Percentiles rank a stretch among this genome's conserved stretches.
phyloP scores from a whole-genome alignment of 2,888 invertebrate species.

The Trissonchulus sp. region DNA sequence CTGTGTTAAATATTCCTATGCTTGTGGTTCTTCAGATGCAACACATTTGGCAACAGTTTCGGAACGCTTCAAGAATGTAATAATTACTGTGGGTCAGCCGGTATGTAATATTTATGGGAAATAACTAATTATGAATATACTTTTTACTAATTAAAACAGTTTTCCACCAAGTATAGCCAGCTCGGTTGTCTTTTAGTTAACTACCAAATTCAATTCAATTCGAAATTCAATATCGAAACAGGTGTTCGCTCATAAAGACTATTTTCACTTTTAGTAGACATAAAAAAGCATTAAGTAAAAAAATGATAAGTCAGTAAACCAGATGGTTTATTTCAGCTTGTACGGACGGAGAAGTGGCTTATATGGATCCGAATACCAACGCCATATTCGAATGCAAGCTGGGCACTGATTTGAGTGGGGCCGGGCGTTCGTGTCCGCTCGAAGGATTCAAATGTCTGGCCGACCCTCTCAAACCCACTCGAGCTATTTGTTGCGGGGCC shows the following conservation, averaged over 20 bases:
- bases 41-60: background rate
- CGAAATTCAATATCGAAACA: too few relatives aligned
- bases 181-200: too few relatives aligned
- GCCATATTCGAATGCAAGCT: slow-evolving; percentile 45
- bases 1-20: too few relatives aligned
- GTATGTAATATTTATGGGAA: background rate
- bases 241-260: too few relatives aligned
- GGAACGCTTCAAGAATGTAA: background rate
- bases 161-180: too few relatives aligned
- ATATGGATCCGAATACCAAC: slow-evolving; percentile 44
- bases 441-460: slow-evolving; percentile 43
- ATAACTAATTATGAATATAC: background rate
- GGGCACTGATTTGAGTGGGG: slow-evolving; percentile 36
- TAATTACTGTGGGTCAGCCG: background rate
- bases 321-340: slow-evolving; percentile 45
- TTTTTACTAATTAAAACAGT: too few relatives aligned
- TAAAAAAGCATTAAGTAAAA: too few relatives aligned
- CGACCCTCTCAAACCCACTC: slow-evolving; percentile 39
- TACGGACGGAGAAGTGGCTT: slow-evolving; percentile 45
- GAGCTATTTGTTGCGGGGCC: slow-evolving; percentile 46
- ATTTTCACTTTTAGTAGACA: too few relatives aligned
- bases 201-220: too few relatives aligned
- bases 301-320: too few relatives aligned
- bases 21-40: background rate
- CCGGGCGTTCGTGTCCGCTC: slow-evolving; percentile 44